phyloP scores from a whole-genome alignment of 2,888 invertebrate species.

The Eudasyphora cyanicolor region DNA sequence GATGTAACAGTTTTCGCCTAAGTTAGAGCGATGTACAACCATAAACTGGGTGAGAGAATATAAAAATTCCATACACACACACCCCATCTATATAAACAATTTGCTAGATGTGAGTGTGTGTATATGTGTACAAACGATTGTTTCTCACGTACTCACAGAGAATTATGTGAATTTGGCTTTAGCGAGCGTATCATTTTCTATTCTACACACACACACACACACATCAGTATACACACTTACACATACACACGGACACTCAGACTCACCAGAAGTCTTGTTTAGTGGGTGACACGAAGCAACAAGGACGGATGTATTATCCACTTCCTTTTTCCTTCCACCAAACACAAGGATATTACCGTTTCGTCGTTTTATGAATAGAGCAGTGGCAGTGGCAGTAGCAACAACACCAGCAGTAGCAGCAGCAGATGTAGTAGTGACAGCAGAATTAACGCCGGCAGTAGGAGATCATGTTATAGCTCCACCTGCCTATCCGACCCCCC shows the following conservation, averaged over 20 bases:
- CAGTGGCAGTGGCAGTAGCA: background rate
- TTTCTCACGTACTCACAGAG: slow-evolving; percentile 9
- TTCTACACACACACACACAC: slow-evolving; percentile 1
- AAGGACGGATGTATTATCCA: slow-evolving; percentile 81
- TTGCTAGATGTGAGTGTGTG: background rate
- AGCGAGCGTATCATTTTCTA: slow-evolving; percentile 1
- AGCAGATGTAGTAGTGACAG: background rate
- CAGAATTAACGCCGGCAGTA: background rate
- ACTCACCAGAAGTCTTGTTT: slow-evolving; percentile 69
- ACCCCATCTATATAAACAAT: background rate
- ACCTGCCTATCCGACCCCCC: slow-evolving; percentile 47
- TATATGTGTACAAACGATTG: background rate
- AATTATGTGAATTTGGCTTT: slow-evolving; percentile 10
- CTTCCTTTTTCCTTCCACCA: slow-evolving; percentile 81
- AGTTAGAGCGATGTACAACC: slow-evolving; percentile 60
- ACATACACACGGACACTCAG: background rate
- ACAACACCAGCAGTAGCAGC: slow-evolving; percentile 11
- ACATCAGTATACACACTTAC: background rate
- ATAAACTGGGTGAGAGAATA: slow-evolving; percentile 67
- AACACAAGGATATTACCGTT: slow-evolving; percentile 81
- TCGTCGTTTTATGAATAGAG: slow-evolving; percentile 73
- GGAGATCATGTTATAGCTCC: slow-evolving; percentile 33
- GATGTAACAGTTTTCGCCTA: slow-evolving; percentile 76
- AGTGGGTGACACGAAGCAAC: slow-evolving; percentile 81
- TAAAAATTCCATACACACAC: slow-evolving; percentile 40